Evolutionary conservation across 2,888 invertebrate genomes (phyloP).

Genomic region (Drosophila flavopinicola): DNA sequence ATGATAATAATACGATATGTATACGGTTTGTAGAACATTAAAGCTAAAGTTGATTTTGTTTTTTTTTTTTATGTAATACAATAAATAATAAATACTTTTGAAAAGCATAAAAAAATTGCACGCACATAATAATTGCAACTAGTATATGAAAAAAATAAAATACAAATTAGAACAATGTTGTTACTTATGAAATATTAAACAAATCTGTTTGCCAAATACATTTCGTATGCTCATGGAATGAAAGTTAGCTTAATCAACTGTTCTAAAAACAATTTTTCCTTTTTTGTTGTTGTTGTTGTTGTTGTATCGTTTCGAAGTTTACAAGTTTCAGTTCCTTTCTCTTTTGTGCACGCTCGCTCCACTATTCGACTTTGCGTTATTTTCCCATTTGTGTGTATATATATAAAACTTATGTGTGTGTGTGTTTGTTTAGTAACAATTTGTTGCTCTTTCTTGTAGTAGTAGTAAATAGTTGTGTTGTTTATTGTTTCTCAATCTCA

Average conservation of each 20-base stretch:
- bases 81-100: conserved; percentile 78
- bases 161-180: conserved; percentile 33
- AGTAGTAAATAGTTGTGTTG: conserved; percentile 33
- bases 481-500: conserved; percentile 44
- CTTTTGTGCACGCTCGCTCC: conserved; percentile 43
- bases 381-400: conserved; percentile 10
- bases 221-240: conserved; percentile 54
- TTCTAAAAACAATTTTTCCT: conserved; percentile 32
- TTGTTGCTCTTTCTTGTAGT: conserved; percentile 46
- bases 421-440: conserved; percentile 69
- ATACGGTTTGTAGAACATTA: conserved; percentile 35
- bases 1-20: conserved; percentile 76
- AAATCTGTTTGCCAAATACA: conserved; percentile 56
- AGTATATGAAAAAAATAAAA: conserved; percentile 46
- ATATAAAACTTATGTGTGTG: conserved; percentile 44
- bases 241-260: conserved; percentile 44
- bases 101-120: conserved; percentile 79
- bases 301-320: conserved; percentile 44
- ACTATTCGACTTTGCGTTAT: conserved; percentile 47
- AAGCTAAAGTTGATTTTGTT: conserved; percentile 33
- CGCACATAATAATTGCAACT: conserved; percentile 71
- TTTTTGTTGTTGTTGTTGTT: too few species aligned
- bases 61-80: conserved; percentile 45
- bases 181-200: conserved; percentile 47
- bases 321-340: conserved; percentile 55